Conservation (phyloP, 2,888 invertebrate species). For the Himalopsyche anomala region DNA sequence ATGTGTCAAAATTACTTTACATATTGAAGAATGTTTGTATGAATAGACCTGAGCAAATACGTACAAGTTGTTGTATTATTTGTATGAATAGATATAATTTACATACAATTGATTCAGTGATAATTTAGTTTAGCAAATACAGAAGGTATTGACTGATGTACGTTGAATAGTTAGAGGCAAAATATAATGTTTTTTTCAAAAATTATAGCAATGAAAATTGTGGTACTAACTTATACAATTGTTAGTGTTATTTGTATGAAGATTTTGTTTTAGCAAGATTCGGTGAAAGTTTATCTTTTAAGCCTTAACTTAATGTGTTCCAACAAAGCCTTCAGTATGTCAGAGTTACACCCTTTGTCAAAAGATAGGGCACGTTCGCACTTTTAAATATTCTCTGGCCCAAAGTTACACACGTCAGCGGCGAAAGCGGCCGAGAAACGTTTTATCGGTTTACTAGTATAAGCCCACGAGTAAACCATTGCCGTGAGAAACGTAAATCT, state of each 20-base stretch:
- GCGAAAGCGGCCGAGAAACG: constrained; percentile 56
- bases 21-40: no score
- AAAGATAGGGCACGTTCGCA: constrained; percentile 46
- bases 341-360: constrained; percentile 36
- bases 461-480: constrained; percentile 32
- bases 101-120: no score
- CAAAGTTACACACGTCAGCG: constrained; percentile 46
- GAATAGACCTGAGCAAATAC: no score
- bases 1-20: no score
- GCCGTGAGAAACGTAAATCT: constrained; percentile 36
- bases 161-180: no score
- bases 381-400: constrained; percentile 48
- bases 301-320: constrained; percentile 21
- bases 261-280: neutral
- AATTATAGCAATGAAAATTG: no score
- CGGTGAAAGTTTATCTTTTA: constrained; percentile 4
- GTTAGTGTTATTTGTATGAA: neutral
- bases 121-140: no score
- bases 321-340: neutral
- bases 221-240: no score
- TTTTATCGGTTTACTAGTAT: constrained; percentile 54
- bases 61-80: no score
- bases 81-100: no score
- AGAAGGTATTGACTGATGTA: no score
- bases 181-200: no score